Evolutionary conservation across 2,797 vertebrate genomes (phyloP).

Genomic region (Halcyon smyrnensis): DNA sequence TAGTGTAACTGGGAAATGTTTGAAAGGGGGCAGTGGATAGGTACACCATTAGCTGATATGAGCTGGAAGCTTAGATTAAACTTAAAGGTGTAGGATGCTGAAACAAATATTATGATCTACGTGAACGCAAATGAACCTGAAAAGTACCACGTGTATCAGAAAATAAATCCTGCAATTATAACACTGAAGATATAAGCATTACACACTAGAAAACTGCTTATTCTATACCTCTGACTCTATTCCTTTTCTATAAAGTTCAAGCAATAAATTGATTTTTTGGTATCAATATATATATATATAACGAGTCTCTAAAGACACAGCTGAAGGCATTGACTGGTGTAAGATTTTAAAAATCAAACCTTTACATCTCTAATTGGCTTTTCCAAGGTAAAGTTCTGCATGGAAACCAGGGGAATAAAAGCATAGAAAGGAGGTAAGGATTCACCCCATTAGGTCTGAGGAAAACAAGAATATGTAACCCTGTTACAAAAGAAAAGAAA

Average conservation of each 20-base stretch:
- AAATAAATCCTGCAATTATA: neutral
- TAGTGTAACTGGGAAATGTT: neutral
- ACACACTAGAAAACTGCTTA: neutral
- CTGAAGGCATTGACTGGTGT: neutral
- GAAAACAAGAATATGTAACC: neutral
- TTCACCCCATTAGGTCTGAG: neutral
- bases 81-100: neutral
- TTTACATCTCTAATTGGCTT: neutral
- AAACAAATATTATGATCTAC: neutral
- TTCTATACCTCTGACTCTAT: neutral
- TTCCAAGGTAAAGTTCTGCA: neutral
- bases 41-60: accelerated
- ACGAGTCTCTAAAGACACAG: neutral
- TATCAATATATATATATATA: neutral
- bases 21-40: neutral
- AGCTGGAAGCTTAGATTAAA: neutral
- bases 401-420: neutral
- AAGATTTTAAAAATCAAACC: neutral
- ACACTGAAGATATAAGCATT: neutral
- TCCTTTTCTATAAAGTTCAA: neutral
- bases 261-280: accelerated
- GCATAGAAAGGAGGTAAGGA: neutral
- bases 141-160: neutral
- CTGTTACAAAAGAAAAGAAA: neutral
- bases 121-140: neutral